Base-by-base conservation (phyloP, 2,113 vertebrate species). In the Nibea coibor region DNA sequence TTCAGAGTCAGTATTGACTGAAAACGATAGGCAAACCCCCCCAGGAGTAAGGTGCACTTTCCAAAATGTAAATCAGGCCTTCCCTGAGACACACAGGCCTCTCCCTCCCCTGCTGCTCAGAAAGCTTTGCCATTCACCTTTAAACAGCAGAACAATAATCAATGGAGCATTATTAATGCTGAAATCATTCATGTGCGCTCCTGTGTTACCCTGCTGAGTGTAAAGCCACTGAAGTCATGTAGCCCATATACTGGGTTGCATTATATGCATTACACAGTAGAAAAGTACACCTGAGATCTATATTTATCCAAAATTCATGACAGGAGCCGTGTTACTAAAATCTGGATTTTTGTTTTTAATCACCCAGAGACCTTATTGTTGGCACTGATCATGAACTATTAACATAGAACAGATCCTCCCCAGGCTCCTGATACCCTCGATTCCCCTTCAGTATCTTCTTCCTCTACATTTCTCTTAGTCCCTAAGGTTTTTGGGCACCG, bases 101-200 rank as follows among this genome's bases (percentile, higher is more conserved):
- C 78, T 72, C 72, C 47, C 79, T 87, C 88, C 83, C 89, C 89
- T 83, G 89, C 88, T 88, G 74, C 80, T 86, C 80, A 63, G 81
- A 84, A 87, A 91, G 89, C 93, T 88, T 84, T 85, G 82, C 86
- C 88, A 89, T 93, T 95, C 93, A 95, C 93, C 94, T 94, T 95
- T 94, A 94, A 95, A 94, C 94, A 93, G 91, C 86, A 84, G 80
- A 92, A 93, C 92, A 93, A 94, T 94, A 95, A 95, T 95, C 94
- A 95, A 95, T 95, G 90, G 91, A 87, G 92, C 91, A 94, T 95
- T 95, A 94, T 94, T 95, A 94, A 95, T 94, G 92, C 82, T 93
- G 87, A 93, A 93, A 94, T 93, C 89, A 94, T 91, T 93, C 93
- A 91, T 91, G 91, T 93, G 90, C 89, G 83, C 89, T 90, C 83